Evolutionary conservation across 2,797 vertebrate genomes (phyloP).

Genomic region (Spinus pinus): DNA sequence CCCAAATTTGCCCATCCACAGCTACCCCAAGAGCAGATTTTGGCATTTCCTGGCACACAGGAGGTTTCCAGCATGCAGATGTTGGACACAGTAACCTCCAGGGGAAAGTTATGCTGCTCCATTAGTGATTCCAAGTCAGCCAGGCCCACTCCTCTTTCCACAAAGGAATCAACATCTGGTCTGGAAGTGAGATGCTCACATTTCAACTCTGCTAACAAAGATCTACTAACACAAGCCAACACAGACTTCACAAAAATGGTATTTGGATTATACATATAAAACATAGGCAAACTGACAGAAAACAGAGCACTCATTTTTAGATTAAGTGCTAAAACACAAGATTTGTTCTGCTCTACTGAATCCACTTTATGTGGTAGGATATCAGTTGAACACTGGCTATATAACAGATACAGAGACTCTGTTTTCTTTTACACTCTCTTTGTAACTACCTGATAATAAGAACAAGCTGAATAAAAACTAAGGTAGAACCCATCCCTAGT

Average conservation of each 20-base stretch:
- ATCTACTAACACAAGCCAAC: background rate
- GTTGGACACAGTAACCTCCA: background rate
- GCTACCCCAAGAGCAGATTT: background rate
- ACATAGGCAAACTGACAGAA: background rate
- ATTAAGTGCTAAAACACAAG: background rate
- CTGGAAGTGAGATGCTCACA: slow-evolving; percentile 7
- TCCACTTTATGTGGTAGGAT: background rate
- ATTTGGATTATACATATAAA: background rate
- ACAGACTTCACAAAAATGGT: slow-evolving; percentile 8
- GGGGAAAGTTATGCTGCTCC: background rate
- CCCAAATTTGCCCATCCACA: background rate
- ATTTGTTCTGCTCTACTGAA: background rate
- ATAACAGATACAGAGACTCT: background rate
- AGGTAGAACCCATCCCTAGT: background rate
- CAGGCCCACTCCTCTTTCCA: background rate
- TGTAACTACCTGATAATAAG: background rate
- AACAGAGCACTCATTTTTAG: background rate
- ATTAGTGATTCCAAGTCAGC: background rate
- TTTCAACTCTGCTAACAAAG: slow-evolving; percentile 26
- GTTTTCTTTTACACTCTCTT: background rate
- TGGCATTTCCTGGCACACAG: background rate
- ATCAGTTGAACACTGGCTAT: background rate
- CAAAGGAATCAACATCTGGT: background rate
- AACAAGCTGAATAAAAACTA: background rate
- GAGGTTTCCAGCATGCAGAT: background rate